phyloP scores from a whole-genome alignment of 1,140 invertebrate species.

The Lucilia sericata region DNA sequence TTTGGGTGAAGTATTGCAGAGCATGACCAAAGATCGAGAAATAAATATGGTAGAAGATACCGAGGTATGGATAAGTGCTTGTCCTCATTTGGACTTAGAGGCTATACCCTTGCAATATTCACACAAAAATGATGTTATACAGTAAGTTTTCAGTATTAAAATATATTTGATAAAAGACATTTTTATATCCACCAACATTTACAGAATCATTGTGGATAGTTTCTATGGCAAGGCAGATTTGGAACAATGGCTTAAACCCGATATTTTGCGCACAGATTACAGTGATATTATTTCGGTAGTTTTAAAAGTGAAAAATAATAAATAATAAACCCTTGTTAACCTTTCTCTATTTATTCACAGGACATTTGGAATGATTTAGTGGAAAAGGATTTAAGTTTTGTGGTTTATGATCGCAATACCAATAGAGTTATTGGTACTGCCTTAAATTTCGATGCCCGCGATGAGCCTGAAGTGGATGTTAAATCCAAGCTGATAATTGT shows the following conservation, averaged over 20 bases:
- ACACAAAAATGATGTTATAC: conserved; percentile 74
- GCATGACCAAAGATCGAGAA: conserved; percentile 67
- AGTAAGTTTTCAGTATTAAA: conserved; percentile 65
- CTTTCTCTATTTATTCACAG: conserved; percentile 32
- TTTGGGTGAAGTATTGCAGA: conserved; percentile 76
- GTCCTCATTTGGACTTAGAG: conserved; percentile 68
- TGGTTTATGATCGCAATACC: conserved; percentile 68
- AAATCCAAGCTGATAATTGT: conserved; percentile 77
- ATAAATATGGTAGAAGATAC: conserved; percentile 55
- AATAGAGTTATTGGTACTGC: conserved; percentile 73
- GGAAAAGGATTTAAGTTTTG: conserved; percentile 78
- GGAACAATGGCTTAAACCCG: conserved; percentile 79
- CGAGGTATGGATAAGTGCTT: conserved; percentile 54
- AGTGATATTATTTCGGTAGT: conserved; percentile 72
- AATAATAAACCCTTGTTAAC: neutral
- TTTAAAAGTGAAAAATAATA: neutral
- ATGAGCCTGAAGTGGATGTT: conserved; percentile 80
- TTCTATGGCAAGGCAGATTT: conserved; percentile 88
- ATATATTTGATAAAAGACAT: neutral
- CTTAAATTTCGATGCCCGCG: conserved; percentile 82
- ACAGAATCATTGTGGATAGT: conserved; percentile 83
- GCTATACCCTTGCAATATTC: conserved; percentile 73
- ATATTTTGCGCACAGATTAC: conserved; percentile 76
- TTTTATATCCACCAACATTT: conserved; percentile 49
- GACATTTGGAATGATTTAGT: conserved; percentile 77